Evolutionary conservation across 1,140 invertebrate genomes (phyloP).

Genomic region (Microplitis demolitor): DNA sequence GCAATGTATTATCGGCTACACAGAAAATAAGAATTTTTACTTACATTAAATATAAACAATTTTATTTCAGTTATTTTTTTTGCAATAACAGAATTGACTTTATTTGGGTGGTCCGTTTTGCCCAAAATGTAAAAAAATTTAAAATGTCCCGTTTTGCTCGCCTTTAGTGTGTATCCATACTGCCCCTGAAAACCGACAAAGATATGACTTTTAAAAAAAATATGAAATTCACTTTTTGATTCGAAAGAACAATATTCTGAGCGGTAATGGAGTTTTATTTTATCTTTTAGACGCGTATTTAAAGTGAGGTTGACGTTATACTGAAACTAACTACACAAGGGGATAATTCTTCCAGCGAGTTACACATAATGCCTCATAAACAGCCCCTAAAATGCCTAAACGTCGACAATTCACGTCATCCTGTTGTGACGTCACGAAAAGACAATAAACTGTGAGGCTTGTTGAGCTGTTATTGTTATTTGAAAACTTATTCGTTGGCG

Average conservation of each 20-base stretch:
- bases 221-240: not conserved
- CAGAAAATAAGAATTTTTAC: too few relatives aligned
- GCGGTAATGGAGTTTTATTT: not conserved
- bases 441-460: slow-evolving; percentile 55
- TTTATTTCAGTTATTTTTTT: too few relatives aligned
- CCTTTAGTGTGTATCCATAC: too few relatives aligned
- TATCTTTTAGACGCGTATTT: not conserved
- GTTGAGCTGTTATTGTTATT: slow-evolving; percentile 36
- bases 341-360: slow-evolving; percentile 59
- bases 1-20: too few relatives aligned
- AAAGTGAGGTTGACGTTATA: not conserved
- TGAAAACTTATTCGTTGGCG: not conserved
- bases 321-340: slow-evolving; percentile 37
- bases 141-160: too few relatives aligned
- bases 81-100: too few relatives aligned
- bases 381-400: slow-evolving; percentile 55
- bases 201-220: too few relatives aligned
- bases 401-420: slow-evolving; percentile 47
- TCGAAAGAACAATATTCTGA: too few relatives aligned
- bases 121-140: too few relatives aligned
- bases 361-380: slow-evolving; percentile 64
- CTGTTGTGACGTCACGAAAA: slow-evolving; percentile 42
- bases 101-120: too few relatives aligned
- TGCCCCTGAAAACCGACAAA: too few relatives aligned
- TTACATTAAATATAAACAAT: too few relatives aligned